Conservation (phyloP, 2,888 invertebrate species). For the Malthinus seriepunctatus region DNA sequence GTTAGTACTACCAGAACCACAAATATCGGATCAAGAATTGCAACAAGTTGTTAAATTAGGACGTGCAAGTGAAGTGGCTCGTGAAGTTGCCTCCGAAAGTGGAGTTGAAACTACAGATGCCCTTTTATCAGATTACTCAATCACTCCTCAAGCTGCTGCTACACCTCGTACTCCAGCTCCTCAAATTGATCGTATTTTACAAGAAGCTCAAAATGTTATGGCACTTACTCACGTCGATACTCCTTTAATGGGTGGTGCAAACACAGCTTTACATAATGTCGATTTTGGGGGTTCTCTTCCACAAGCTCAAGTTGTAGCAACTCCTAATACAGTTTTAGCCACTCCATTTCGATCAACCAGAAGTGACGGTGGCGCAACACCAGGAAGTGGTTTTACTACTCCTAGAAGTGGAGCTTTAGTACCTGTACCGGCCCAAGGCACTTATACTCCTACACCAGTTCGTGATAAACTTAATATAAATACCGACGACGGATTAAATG, state of each 20-base stretch:
- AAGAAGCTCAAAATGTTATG: constrained; percentile 99
- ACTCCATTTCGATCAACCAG: constrained; percentile 81
- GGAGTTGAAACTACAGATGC: constrained; percentile 81
- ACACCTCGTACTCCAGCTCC: constrained; percentile 87
- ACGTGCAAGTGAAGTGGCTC: constrained; percentile 85
- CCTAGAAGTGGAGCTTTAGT: constrained; percentile 59
- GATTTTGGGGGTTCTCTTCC: constrained; percentile 88
- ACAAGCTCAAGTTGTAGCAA: constrained; percentile 69
- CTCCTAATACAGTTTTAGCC: constrained; percentile 89
- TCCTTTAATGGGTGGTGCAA: constrained; percentile 93
- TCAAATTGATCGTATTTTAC: constrained; percentile 78
- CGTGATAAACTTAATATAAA: constrained; percentile 96
- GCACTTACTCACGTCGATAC: constrained; percentile 97
- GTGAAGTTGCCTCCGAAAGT: constrained; percentile 82
- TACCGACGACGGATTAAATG: constrained; percentile 77
- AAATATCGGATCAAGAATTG: constrained; percentile 91
- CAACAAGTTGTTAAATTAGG: constrained; percentile 94
- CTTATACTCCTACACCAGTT: constrained; percentile 72
- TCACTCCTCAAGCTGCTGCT: constrained; percentile 68
- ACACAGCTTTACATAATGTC: constrained; percentile 88
- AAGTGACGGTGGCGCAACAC: constrained; percentile 66
- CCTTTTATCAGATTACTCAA: constrained; percentile 88
- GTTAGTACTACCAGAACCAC: constrained; percentile 93
- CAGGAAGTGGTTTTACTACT: constrained; percentile 64
- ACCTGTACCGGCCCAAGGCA: constrained; percentile 43